Percentiles rank a stretch among this genome's conserved stretches.
Conservation (phyloP, 2,888 invertebrate species). For the Colletes collaris region DNA sequence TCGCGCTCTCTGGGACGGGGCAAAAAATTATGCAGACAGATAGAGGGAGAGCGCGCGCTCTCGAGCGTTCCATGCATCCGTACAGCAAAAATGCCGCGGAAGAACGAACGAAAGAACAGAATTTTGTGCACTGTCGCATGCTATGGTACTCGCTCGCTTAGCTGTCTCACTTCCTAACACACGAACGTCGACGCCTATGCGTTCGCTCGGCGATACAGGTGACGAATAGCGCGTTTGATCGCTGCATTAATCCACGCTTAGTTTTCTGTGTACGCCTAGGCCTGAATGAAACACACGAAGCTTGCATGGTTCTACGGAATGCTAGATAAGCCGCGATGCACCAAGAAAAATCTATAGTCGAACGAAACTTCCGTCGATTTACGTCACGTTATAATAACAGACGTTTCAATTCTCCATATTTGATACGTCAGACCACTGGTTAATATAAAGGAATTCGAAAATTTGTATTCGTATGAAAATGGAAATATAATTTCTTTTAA, state of each 20-base stretch:
- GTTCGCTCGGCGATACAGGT: slow-evolving; percentile 4
- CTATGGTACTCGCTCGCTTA: slow-evolving; percentile 36
- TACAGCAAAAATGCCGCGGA: slow-evolving; percentile 24
- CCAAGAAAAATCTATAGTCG: slow-evolving; percentile 31
- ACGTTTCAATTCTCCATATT: too few species aligned
- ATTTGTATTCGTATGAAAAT: too few species aligned
- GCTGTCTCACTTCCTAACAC: slow-evolving; percentile 45
- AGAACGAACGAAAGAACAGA: slow-evolving; percentile 12
- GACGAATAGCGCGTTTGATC: slow-evolving; percentile 1
- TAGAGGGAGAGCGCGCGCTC: slow-evolving; percentile 52
- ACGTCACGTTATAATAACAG: too few species aligned
- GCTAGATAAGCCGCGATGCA: slow-evolving; percentile 11
- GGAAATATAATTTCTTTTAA: too few species aligned
- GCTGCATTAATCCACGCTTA: slow-evolving; percentile 40
- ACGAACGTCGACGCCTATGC: slow-evolving; percentile 1
- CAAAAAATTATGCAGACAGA: neutral
- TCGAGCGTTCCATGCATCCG: slow-evolving; percentile 49
- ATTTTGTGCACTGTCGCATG: slow-evolving; percentile 35
- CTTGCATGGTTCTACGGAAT: slow-evolving; percentile 49
- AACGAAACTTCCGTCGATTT: too few species aligned
- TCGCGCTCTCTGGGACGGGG: slow-evolving; percentile 12
- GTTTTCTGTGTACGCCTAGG: slow-evolving; percentile 27
- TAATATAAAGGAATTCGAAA: too few species aligned
- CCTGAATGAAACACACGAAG: slow-evolving; percentile 33
- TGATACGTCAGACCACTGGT: too few species aligned